These are phyloP conservation scores for Ctenomys sociabilis DNA, from an alignment of 2,113 vertebrate species.

Conservation along the genomic window DNA sequence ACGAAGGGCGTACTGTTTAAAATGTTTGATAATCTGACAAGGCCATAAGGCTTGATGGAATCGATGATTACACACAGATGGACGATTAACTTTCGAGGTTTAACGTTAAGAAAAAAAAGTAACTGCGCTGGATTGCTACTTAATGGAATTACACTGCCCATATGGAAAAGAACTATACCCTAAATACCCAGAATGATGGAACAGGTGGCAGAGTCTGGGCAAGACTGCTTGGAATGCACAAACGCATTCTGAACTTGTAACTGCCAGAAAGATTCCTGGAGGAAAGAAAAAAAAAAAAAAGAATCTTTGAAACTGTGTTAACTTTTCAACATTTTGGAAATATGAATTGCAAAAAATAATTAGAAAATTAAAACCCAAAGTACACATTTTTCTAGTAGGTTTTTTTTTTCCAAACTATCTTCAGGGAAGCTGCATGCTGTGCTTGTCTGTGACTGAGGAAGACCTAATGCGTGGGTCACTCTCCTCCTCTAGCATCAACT, in stretches of 20 bases:
- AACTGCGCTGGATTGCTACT: slow-evolving; percentile 89
- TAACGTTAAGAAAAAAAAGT: slow-evolving; percentile 84
- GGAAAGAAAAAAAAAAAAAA: slow-evolving; percentile 63
- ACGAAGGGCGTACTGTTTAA: slow-evolving; percentile 85
- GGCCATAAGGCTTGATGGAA: slow-evolving; percentile 93
- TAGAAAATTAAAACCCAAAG: slow-evolving; percentile 64
- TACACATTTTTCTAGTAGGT: neutral
- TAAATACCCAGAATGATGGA: slow-evolving; percentile 90
- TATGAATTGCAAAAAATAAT: slow-evolving; percentile 79
- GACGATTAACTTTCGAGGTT: slow-evolving; percentile 91
- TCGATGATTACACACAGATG: slow-evolving; percentile 92
- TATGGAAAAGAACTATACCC: slow-evolving; percentile 91
- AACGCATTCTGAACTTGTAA: slow-evolving; percentile 87
- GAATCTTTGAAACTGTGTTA: slow-evolving; percentile 84
- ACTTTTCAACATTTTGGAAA: slow-evolving; percentile 83
- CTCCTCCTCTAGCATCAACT: neutral
- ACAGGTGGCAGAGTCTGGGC: slow-evolving; percentile 90
- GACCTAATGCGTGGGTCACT: neutral
- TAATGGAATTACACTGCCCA: slow-evolving; percentile 91
- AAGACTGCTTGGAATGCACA: slow-evolving; percentile 89
- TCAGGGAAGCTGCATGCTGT: neutral
- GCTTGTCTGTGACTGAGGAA: neutral
- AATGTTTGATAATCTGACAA: slow-evolving; percentile 92
- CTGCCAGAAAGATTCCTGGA: slow-evolving; percentile 85
- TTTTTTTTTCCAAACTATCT: neutral